phyloP scores from a whole-genome alignment of 2,113 vertebrate species.

The Ranitomeya imitator region DNA sequence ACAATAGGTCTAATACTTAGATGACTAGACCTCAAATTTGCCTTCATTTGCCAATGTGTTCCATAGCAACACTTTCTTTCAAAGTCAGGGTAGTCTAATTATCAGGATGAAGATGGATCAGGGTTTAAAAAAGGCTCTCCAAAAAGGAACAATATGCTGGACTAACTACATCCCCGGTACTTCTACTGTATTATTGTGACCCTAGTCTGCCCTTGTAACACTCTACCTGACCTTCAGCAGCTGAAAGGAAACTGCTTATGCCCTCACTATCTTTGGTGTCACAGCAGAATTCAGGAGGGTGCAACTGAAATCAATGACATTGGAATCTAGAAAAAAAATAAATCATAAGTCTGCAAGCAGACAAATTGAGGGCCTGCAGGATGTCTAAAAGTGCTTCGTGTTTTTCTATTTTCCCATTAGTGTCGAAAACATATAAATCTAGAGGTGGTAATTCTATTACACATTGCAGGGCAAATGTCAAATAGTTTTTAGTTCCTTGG shows the following conservation, averaged over 20 bases:
- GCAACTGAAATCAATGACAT: slow-evolving; percentile 69
- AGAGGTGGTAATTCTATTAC: slow-evolving; percentile 66
- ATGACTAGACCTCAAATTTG: slow-evolving; percentile 73
- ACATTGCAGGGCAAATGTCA: slow-evolving; percentile 63
- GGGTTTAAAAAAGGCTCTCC: slow-evolving; percentile 68
- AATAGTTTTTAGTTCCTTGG: slow-evolving; percentile 57
- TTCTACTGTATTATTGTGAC: slow-evolving; percentile 77
- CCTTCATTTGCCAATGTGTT: slow-evolving; percentile 73
- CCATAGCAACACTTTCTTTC: slow-evolving; percentile 78
- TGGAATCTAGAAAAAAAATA: slow-evolving; percentile 78
- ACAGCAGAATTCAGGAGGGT: slow-evolving; percentile 68
- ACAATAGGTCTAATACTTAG: slow-evolving; percentile 72
- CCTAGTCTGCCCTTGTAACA: slow-evolving; percentile 74
- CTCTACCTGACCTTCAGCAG: slow-evolving; percentile 76
- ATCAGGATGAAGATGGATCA: slow-evolving; percentile 73
- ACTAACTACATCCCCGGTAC: slow-evolving; percentile 66
- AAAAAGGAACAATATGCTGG: slow-evolving; percentile 70
- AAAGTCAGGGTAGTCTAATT: slow-evolving; percentile 62
- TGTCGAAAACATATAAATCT: slow-evolving; percentile 74
- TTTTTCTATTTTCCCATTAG: slow-evolving; percentile 66
- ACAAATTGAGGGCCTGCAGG: slow-evolving; percentile 73
- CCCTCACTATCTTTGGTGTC: slow-evolving; percentile 69
- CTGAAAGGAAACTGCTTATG: slow-evolving; percentile 71
- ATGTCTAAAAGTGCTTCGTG: slow-evolving; percentile 66
- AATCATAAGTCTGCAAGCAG: slow-evolving; percentile 70